Base-by-base conservation (phyloP, 2,888 invertebrate genomes). In the Drosophila nr. fundita region DNA sequence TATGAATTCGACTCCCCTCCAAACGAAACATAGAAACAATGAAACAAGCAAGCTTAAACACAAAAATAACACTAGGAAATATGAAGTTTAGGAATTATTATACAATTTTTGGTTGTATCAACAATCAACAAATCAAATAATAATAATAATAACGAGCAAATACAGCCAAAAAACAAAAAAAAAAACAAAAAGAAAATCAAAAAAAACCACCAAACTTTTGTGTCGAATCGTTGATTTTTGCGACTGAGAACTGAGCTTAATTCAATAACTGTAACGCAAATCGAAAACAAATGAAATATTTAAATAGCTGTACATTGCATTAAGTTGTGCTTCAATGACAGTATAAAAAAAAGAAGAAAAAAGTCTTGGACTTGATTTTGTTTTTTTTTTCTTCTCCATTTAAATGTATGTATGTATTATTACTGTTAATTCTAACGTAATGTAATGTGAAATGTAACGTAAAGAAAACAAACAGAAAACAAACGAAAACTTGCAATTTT, bases 241-340 rank as follows among this genome's bases (percentile, higher is more conserved):
- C 67, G 63, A 78, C 78, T 68, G 64, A 72, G 65, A 78, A 77
- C 78, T 78, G 78, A 79, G 78, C 73, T 82, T 81, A 73, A 67
- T 45, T 42, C 24, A 50, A 61, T 7, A 58, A 52, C 2, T 18
- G 21, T 27, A 27, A 68, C 18, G 30, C 38, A 63, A 65, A 30
- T 29, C 45, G 27, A 38, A 15, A 18, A 40, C 30, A 30, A 13
- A 30, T 10, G 8, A 54, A 29, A 42, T 15, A 63, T 24, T 30
- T 32, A 24, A 55, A 36, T 55, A 57, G 50, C 52, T 71, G 57
- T 68, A 45, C 48, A 68, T 63, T 49, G 36, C 63, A 53, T 38
- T 59, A 13, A 50, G 68, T 67, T 68, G 50, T 65, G 36, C 18
- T 65, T 49, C 32, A 54, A 13, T 38, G 27, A 13, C 27, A 27